Percentiles rank a stretch among this genome's conserved stretches.
Conservation (phyloP, 2,888 invertebrate genomes). For the Lithophane ornitopus region DNA sequence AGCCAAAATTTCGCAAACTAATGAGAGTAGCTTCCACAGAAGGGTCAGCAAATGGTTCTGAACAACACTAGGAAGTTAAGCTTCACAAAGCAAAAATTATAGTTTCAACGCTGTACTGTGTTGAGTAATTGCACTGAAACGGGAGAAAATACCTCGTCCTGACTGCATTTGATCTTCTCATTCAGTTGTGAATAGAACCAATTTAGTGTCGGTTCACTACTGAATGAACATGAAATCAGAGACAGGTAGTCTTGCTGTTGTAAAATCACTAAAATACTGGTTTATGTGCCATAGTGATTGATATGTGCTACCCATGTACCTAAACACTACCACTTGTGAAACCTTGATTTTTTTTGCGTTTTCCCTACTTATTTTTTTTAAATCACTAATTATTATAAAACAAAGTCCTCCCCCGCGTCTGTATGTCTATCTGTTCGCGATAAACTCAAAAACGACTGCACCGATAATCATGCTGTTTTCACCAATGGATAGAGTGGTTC, state of each 20-base stretch:
- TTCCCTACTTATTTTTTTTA: too few species aligned
- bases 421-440: too few species aligned
- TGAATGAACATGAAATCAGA: constrained; percentile 65
- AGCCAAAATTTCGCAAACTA: constrained; percentile 43
- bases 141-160: constrained; percentile 62
- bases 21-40: constrained; percentile 31
- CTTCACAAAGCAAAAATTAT: constrained; percentile 66
- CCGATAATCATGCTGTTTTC: too few species aligned
- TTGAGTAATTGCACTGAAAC: constrained; percentile 66
- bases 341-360: not conserved
- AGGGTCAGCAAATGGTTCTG: constrained; percentile 41
- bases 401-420: too few species aligned
- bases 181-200: constrained; percentile 74
- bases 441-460: too few species aligned
- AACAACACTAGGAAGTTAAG: constrained; percentile 40
- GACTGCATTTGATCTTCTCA: constrained; percentile 73
- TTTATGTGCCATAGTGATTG: constrained; percentile 6
- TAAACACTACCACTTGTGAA: not conserved
- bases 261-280: constrained; percentile 34
- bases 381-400: too few species aligned
- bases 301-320: not conserved
- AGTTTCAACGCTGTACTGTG: constrained; percentile 62
- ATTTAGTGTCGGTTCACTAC: constrained; percentile 70
- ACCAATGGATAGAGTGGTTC: too few species aligned
- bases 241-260: constrained; percentile 44